These are phyloP conservation scores for Deroptyus accipitrinus DNA, from an alignment of 2,113 vertebrate species.

Conservation along the genomic window DNA sequence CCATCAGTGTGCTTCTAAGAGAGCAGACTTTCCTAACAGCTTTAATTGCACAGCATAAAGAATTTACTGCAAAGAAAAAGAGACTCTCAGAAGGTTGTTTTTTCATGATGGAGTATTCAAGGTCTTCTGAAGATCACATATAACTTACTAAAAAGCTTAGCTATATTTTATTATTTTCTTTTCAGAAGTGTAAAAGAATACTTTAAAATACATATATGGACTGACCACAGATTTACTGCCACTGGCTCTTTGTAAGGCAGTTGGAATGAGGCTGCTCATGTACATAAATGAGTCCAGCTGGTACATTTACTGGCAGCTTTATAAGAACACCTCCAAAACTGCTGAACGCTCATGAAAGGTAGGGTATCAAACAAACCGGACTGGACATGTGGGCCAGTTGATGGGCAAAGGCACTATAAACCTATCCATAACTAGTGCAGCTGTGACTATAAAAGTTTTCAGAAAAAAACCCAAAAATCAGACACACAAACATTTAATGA, in stretches of 20 bases:
- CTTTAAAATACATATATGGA: constrained; percentile 79
- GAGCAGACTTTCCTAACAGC: constrained; percentile 22
- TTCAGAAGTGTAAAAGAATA: constrained; percentile 80
- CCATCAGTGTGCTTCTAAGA: constrained; percentile 31
- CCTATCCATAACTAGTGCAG: constrained; percentile 79
- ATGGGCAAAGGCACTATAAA: constrained; percentile 77
- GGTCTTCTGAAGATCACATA: constrained; percentile 58
- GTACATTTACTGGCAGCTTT: constrained; percentile 81
- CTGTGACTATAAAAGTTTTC: constrained; percentile 82
- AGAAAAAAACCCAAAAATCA: constrained; percentile 70
- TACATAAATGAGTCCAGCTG: constrained; percentile 84
- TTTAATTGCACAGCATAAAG: constrained; percentile 52
- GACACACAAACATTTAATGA: constrained; percentile 74
- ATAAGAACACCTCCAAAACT: constrained; percentile 80
- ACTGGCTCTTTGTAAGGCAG: constrained; percentile 73
- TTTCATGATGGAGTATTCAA: constrained; percentile 25
- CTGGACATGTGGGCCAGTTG: constrained; percentile 78
- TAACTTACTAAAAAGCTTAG: constrained; percentile 61
- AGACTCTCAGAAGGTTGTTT: constrained; percentile 35
- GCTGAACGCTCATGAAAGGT: constrained; percentile 74
- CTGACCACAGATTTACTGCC: constrained; percentile 80
- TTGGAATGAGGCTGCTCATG: constrained; percentile 69
- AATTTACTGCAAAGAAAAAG: constrained; percentile 62
- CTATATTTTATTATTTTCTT: constrained; percentile 75
- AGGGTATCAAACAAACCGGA: constrained; percentile 79